Evolutionary conservation across 1,140 invertebrate genomes (phyloP).

Genomic region (Drosophila repletoides): DNA sequence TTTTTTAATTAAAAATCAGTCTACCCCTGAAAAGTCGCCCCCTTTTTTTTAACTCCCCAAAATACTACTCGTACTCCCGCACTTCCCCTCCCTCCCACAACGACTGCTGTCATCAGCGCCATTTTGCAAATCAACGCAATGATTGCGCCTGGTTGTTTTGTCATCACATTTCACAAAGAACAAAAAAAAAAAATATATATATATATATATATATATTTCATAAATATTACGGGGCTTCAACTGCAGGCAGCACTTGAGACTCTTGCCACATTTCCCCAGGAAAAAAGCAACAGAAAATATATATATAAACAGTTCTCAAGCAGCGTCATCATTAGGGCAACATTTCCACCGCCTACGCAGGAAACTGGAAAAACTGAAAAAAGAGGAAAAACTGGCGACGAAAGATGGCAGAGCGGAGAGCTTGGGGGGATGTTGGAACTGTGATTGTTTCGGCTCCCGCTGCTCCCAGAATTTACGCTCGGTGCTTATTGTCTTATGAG

Average conservation of each 20-base stretch:
- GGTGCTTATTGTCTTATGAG: slow-evolving; percentile 74
- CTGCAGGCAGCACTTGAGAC: slow-evolving; percentile 62
- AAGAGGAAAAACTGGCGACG: background rate
- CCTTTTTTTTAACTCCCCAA: too few relatives aligned
- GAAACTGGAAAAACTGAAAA: slow-evolving; percentile 8
- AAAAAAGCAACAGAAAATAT: slow-evolving; percentile 25
- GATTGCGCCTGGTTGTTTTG: slow-evolving; percentile 66
- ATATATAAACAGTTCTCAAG: slow-evolving; percentile 49
- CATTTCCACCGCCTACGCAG: slow-evolving; percentile 61
- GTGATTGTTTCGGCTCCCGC: slow-evolving; percentile 58
- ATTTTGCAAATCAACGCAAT: slow-evolving; percentile 80
- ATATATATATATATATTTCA: slow-evolving; percentile 63
- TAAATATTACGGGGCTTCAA: slow-evolving; percentile 60
- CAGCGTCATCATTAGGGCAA: slow-evolving; percentile 72
- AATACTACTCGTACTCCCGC: too few relatives aligned
- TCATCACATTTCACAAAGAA: slow-evolving; percentile 42
- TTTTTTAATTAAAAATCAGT: slow-evolving; percentile 80
- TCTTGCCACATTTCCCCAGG: slow-evolving; percentile 69
- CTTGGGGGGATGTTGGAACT: slow-evolving; percentile 23
- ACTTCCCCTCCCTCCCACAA: background rate
- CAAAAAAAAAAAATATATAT: slow-evolving; percentile 14
- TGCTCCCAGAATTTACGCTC: slow-evolving; percentile 41
- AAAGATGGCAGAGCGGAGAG: background rate
- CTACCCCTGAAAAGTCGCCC: slow-evolving; percentile 38
- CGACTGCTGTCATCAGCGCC: slow-evolving; percentile 67